Evolutionary conservation across 1,140 invertebrate species (phyloP).

Genomic region (Macrocentrus cingulum): DNA sequence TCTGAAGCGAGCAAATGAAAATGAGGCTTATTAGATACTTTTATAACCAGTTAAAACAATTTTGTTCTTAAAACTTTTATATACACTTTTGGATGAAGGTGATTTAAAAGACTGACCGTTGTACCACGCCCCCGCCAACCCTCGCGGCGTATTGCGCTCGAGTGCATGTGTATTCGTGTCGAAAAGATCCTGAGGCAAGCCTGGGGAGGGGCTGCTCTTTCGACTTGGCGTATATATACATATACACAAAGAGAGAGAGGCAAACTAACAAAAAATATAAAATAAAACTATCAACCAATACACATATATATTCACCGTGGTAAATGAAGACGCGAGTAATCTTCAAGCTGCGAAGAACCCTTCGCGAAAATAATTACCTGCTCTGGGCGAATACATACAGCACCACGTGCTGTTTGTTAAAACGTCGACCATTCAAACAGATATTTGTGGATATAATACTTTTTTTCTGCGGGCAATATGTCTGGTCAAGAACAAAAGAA

Average conservation of each 20-base stretch:
- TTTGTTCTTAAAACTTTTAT: too few relatives aligned
- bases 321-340: conserved; percentile 54
- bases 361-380: conserved; percentile 50
- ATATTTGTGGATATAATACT: background rate
- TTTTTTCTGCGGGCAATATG: conserved; percentile 7
- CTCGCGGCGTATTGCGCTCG: background rate
- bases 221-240: conserved; percentile 3
- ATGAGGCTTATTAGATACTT: too few relatives aligned
- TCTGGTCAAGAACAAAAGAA: too few relatives aligned
- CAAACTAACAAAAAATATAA: conserved; percentile 24
- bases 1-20: too few relatives aligned
- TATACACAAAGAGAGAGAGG: conserved; percentile 5
- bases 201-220: conserved; percentile 34
- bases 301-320: conserved; percentile 12
- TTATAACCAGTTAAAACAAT: too few relatives aligned
- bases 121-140: conserved; percentile 35
- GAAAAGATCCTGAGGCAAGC: conserved; percentile 36
- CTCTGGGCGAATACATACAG: conserved; percentile 35
- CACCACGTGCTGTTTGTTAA: conserved; percentile 3
- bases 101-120: conserved; percentile 49
- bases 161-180: conserved; percentile 7
- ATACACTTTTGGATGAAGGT: conserved; percentile 36
- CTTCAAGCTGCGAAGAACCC: conserved; percentile 22
- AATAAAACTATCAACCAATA: too few relatives aligned
- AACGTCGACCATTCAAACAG: conserved; percentile 10